phyloP scores from a whole-genome alignment of 2,888 invertebrate species.

The Tenthredo distinguenda region DNA sequence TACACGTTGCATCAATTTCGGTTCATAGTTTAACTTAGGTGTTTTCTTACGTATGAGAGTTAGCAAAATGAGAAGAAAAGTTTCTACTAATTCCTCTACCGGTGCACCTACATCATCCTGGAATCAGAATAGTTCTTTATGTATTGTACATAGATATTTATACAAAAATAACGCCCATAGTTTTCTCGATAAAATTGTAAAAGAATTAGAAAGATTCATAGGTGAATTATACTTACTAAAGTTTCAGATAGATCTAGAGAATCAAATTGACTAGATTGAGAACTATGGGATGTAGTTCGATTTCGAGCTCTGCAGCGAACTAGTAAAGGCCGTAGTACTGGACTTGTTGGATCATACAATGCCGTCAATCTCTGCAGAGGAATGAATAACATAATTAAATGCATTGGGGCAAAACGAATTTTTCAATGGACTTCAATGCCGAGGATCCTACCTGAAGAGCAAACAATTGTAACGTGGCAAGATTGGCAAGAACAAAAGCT shows the following conservation, averaged over 20 bases:
- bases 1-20: constrained; percentile 68
- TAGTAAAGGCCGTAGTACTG: constrained; percentile 78
- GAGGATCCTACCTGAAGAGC: constrained; percentile 80
- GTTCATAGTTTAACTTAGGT: constrained; percentile 66
- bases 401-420: neutral
- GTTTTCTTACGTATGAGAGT: constrained; percentile 76
- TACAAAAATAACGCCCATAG: constrained; percentile 57
- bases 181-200: constrained; percentile 57
- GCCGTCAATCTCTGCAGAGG: constrained; percentile 78
- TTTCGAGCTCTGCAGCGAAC: constrained; percentile 74
- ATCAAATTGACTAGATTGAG: constrained; percentile 79
- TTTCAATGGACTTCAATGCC: neutral
- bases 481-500: constrained; percentile 80
- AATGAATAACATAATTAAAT: neutral
- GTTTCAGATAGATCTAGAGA: constrained; percentile 77
- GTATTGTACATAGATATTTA: constrained; percentile 24
- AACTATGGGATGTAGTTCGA: constrained; percentile 76
- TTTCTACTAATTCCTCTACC: constrained; percentile 79
- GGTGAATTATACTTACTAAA: constrained; percentile 62
- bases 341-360: constrained; percentile 83
- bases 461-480: constrained; percentile 79
- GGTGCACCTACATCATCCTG: constrained; percentile 72
- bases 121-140: constrained; percentile 47
- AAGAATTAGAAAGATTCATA: neutral
- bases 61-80: constrained; percentile 79